Evolutionary conservation across 2,113 vertebrate genomes (phyloP).

Genomic region (Ascaphus truei): DNA sequence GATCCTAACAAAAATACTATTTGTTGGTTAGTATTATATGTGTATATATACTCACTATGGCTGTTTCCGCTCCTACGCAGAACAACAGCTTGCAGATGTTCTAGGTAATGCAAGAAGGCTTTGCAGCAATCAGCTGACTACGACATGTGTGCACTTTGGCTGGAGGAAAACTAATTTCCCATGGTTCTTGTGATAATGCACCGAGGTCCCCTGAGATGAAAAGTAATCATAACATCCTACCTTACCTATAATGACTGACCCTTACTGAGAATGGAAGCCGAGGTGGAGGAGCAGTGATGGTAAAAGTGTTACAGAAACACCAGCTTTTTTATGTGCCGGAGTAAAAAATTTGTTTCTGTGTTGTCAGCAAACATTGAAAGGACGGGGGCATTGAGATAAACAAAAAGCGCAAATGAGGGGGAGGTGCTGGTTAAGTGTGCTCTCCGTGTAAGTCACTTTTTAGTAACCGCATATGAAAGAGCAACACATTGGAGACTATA

Average conservation of each 20-base stretch:
- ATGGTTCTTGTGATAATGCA: conserved; percentile 14
- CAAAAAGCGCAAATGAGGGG: too few relatives aligned
- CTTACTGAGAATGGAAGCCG: conserved; percentile 23
- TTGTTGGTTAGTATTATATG: too few relatives aligned
- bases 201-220: conserved; percentile 23
- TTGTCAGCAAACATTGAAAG: too few relatives aligned
- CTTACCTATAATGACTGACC: conserved; percentile 28
- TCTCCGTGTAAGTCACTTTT: too few relatives aligned
- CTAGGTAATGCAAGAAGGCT: not conserved
- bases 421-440: too few relatives aligned
- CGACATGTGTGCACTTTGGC: not conserved
- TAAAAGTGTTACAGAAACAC: conserved; percentile 24
- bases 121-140: not conserved
- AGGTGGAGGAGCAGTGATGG: conserved; percentile 12
- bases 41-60: too few relatives aligned
- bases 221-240: conserved; percentile 27
- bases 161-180: conserved; percentile 25
- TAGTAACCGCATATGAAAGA: too few relatives aligned
- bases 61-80: too few relatives aligned
- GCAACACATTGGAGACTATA: too few relatives aligned
- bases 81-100: too few relatives aligned
- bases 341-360: conserved; percentile 2
- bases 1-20: too few relatives aligned
- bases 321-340: not conserved
- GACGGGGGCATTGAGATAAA: too few relatives aligned